Evolutionary conservation across 1,140 invertebrate genomes (phyloP).

Genomic region (Lanistes nyassanus): DNA sequence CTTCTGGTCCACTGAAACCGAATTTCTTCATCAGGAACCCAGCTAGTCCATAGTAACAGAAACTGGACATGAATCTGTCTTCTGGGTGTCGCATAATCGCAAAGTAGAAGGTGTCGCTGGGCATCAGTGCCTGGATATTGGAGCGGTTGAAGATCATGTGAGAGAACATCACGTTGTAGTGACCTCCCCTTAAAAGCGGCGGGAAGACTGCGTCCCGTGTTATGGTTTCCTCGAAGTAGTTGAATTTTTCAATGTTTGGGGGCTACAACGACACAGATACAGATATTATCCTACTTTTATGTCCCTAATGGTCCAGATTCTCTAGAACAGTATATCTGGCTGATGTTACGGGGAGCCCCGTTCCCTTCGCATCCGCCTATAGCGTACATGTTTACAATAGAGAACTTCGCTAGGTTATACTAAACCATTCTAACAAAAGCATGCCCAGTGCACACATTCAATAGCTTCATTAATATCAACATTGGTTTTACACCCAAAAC

Average conservation of each 20-base stretch:
- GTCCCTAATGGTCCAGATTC: no score
- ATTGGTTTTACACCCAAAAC: no score
- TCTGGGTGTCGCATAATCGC: slow-evolving; percentile 50
- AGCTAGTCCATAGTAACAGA: slow-evolving; percentile 42
- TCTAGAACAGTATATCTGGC: no score
- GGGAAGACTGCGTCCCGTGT: slow-evolving; percentile 27
- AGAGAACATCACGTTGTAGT: slow-evolving; percentile 43
- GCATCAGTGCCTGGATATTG: slow-evolving; percentile 30
- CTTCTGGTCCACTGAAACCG: background rate
- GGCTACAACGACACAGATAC: background rate
- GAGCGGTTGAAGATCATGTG: slow-evolving; percentile 45
- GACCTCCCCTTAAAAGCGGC: slow-evolving; percentile 21
- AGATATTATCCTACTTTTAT: no score
- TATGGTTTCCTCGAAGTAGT: slow-evolving; percentile 28
- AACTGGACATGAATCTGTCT: slow-evolving; percentile 46
- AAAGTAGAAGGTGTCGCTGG: slow-evolving; percentile 39
- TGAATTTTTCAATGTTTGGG: background rate
- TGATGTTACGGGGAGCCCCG: no score
- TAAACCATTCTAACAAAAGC: no score
- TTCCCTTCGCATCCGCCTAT: no score
- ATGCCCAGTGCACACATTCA: no score
- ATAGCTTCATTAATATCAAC: no score
- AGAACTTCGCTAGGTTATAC: no score
- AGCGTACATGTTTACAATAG: no score
- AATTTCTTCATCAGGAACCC: slow-evolving; percentile 6